phyloP scores from a whole-genome alignment of 2,888 invertebrate genomes.

The Heliconius cydno region DNA sequence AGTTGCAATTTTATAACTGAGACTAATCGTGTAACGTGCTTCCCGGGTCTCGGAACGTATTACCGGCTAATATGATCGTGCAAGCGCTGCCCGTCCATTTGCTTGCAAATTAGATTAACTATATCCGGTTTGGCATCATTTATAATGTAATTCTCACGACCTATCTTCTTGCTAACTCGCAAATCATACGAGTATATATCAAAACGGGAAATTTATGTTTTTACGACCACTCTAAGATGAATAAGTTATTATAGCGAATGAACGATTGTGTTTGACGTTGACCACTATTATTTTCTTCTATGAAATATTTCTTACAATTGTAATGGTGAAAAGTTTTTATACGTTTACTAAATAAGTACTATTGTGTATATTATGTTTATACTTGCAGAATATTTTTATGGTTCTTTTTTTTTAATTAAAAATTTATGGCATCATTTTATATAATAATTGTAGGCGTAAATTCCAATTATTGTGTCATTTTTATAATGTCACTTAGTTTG shows the following conservation, averaged over 20 bases:
- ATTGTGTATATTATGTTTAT: too few relatives aligned
- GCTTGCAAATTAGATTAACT: slow-evolving; percentile 37
- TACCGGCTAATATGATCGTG: slow-evolving; percentile 27
- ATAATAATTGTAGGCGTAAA: too few relatives aligned
- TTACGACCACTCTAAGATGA: slow-evolving; percentile 1
- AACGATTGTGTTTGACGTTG: neutral
- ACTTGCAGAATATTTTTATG: too few relatives aligned
- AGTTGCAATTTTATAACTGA: slow-evolving; percentile 27
- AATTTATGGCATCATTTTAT: neutral
- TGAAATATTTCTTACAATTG: slow-evolving; percentile 2
- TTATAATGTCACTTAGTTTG: neutral
- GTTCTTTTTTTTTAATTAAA: too few relatives aligned
- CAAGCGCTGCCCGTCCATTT: slow-evolving; percentile 31
- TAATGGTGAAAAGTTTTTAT: neutral
- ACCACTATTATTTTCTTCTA: neutral
- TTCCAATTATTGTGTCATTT: too few relatives aligned
- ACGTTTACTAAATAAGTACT: too few relatives aligned
- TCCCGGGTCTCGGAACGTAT: slow-evolving; percentile 22
- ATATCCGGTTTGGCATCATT: slow-evolving; percentile 34
- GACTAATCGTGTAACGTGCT: slow-evolving; percentile 30
- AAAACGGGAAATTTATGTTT: slow-evolving; percentile 23
- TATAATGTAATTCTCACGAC: slow-evolving; percentile 39
- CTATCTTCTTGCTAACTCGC: slow-evolving; percentile 29
- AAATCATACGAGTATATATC: slow-evolving; percentile 9
- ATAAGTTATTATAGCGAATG: slow-evolving; percentile 6